Percentiles rank a stretch among this genome's conserved stretches.
Conservation (phyloP, 2,113 vertebrate genomes). For the Callipepla californica region DNA sequence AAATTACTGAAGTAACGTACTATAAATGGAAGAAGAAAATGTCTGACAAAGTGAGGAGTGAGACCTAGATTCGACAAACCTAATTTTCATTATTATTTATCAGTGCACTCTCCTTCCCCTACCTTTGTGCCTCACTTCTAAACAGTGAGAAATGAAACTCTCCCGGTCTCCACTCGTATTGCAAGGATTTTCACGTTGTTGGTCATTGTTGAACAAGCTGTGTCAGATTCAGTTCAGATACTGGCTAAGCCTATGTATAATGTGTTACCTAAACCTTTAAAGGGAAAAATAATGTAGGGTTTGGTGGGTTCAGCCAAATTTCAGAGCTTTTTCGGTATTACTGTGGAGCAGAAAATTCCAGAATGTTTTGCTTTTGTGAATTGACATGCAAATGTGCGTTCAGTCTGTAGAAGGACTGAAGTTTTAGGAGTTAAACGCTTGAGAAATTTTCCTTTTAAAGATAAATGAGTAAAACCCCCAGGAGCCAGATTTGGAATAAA, state of each 20-base stretch:
- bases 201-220: not conserved
- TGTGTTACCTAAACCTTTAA: not conserved
- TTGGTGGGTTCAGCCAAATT: not conserved
- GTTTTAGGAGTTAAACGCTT: not conserved
- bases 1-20: not conserved
- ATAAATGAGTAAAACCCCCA: not conserved
- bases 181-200: not conserved
- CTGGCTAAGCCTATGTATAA: slow-evolving; percentile 2
- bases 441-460: not conserved
- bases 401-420: slow-evolving; percentile 24
- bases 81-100: not conserved
- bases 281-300: not conserved
- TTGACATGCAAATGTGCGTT: not conserved
- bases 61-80: slow-evolving; percentile 33
- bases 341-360: not conserved
- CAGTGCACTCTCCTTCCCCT: slow-evolving; percentile 42
- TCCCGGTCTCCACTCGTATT: slow-evolving; percentile 31
- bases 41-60: slow-evolving; percentile 24
- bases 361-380: slow-evolving; percentile 5
- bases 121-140: not conserved
- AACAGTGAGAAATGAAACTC: not conserved
- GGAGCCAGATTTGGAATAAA: slow-evolving; percentile 24
- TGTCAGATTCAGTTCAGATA: not conserved
- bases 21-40: not conserved
- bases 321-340: not conserved